Evolutionary conservation across 2,113 vertebrate genomes (phyloP), one percentile per base, ranked within the genome.

Genomic region (Charina bottae): DNA sequence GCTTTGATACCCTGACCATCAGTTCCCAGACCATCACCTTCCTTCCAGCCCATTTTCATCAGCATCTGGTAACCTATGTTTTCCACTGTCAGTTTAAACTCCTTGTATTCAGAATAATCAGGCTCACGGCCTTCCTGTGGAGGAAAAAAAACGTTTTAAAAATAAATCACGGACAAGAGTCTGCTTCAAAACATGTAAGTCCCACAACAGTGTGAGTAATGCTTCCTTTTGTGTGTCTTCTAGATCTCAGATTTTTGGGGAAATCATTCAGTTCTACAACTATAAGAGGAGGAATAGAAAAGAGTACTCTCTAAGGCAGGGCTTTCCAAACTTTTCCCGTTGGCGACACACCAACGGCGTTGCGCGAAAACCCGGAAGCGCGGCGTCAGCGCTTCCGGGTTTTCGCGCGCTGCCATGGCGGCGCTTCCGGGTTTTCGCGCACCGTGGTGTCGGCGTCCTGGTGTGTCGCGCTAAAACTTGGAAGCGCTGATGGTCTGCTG

Each of bases 41-140:
- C 99, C 95, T 99, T 99, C 99, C 99, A 99, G 93, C 99, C 99
- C 99, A 99, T 99, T 96, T 99, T 99, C 99, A 99, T 99, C 46
- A 99, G 97, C 99, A 99, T 99, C 91, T 98, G 98, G 97, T 99
- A 99, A 90, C 99, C 99, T 0, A 99, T 98, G 97, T 99, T 99
- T 95, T 99, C 99, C 96, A 99, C 99, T 0, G 99, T 99, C 97
- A 99, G 96, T 95, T 99, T 99, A 97, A 99, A 99, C 94, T 99
- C 99, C 95, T 99, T 99, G 96, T 99, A 99, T 95, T 99, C 99
- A 0, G 99, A 99, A 94, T 99, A 99, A 97, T 99, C 99, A 0
- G 99, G 99, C 85, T 99, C 99, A 0, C 98, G 98, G 55, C 99
- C 99, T 94, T 99, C 99, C 99, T 99, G 97, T 60, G 90, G 89